Evolutionary conservation across 1,140 invertebrate species (phyloP).

Genomic region (Zophobas morio): DNA sequence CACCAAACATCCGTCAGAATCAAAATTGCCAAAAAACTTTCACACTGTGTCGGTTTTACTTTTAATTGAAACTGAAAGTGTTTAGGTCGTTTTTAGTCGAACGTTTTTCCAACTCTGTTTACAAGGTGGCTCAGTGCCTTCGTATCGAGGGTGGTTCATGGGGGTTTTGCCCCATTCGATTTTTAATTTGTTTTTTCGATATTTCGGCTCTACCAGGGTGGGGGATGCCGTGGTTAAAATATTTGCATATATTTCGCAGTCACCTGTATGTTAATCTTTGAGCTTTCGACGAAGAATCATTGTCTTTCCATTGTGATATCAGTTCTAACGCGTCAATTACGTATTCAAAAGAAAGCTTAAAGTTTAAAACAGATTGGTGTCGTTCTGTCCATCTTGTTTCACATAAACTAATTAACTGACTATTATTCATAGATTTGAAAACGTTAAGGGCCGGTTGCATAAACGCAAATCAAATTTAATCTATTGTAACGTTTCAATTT

Average conservation of each 20-base stretch:
- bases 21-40: background rate
- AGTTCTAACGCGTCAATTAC: slow-evolving; percentile 16
- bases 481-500: too few relatives aligned
- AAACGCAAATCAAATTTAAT: too few relatives aligned
- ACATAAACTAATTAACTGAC: background rate
- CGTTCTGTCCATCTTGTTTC: slow-evolving; percentile 45
- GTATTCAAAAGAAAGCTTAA: slow-evolving; percentile 1
- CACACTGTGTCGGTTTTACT: background rate
- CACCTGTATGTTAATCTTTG: background rate
- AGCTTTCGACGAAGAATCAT: slow-evolving; percentile 43
- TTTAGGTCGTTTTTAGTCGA: too few relatives aligned
- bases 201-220: too few relatives aligned
- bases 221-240: too few relatives aligned
- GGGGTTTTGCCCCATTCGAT: too few relatives aligned
- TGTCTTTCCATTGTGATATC: slow-evolving; percentile 49
- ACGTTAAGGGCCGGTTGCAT: too few relatives aligned
- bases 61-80: too few relatives aligned
- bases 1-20: background rate
- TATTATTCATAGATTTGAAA: slow-evolving; percentile 11
- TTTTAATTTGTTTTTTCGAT: too few relatives aligned
- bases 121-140: too few relatives aligned
- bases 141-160: background rate
- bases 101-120: too few relatives aligned
- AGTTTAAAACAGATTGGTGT: slow-evolving; percentile 8
- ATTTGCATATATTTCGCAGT: background rate